A percentile compares a stretch with the other conserved stretches of the same genome.
These are phyloP conservation scores for Panthera tigris DNA, from an alignment of 2,113 vertebrate genomes.

Conservation along the genomic window DNA sequence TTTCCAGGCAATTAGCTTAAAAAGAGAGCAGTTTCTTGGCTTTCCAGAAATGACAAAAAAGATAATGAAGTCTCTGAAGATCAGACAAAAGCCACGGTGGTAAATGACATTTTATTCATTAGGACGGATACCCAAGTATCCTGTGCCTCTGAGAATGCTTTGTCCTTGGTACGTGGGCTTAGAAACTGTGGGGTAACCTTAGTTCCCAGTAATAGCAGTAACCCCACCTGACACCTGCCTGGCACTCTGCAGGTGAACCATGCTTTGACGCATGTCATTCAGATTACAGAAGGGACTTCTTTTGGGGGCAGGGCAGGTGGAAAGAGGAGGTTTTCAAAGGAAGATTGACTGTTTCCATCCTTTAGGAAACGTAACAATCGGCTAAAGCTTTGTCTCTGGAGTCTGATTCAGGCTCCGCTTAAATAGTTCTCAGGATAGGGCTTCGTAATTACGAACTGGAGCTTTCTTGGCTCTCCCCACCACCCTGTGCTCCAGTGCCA, in stretches of 20 bases:
- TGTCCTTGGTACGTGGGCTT: neutral
- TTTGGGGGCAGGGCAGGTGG: neutral
- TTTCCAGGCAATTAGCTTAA: constrained; percentile 60
- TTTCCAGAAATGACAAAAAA: constrained; percentile 64
- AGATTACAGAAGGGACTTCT: neutral
- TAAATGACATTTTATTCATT: constrained; percentile 64
- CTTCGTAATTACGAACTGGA: neutral
- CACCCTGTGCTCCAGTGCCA: neutral
- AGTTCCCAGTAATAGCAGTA: neutral
- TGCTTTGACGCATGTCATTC: neutral
- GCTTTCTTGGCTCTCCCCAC: neutral
- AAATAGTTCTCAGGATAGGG: neutral
- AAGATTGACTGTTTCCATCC: neutral
- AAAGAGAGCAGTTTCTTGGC: constrained; percentile 28
- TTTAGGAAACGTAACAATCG: neutral
- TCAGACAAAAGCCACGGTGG: neutral
- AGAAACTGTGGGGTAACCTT: neutral
- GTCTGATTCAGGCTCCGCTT: neutral
- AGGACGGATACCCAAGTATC: constrained; percentile 2
- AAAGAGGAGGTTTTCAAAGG: neutral
- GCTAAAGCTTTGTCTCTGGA: neutral
- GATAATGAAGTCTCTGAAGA: constrained; percentile 64
- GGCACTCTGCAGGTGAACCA: neutral
- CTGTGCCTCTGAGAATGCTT: constrained; percentile 25
- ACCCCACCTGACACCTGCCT: neutral